Percentiles rank a stretch among this genome's conserved stretches.
These are phyloP conservation scores for Strix aluco DNA, from an alignment of 2,113 vertebrate species.

Conservation along the genomic window DNA sequence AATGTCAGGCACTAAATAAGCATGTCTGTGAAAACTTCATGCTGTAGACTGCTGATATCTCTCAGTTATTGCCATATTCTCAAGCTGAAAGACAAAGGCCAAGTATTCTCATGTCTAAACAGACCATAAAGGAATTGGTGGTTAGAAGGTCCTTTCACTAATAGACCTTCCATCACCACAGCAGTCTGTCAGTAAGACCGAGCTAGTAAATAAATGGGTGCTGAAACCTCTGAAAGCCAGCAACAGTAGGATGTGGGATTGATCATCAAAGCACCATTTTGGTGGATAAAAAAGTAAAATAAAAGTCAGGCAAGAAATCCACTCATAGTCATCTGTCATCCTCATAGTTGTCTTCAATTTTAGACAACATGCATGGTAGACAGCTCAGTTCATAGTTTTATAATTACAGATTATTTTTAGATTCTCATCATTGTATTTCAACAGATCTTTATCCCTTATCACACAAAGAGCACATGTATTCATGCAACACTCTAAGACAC, in stretches of 20 bases:
- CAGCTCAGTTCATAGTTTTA: background rate
- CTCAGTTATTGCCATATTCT: constrained; percentile 5
- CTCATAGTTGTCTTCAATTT: background rate
- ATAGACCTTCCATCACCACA: background rate
- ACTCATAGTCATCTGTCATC: background rate
- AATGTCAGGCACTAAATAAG: constrained; percentile 18
- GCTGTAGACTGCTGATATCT: background rate
- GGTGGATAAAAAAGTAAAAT: background rate
- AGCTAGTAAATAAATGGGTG: background rate
- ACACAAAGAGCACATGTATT: background rate
- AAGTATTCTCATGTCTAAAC: background rate
- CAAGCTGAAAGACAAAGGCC: background rate
- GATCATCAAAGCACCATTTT: background rate
- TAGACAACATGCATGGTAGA: background rate
- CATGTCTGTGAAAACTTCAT: background rate
- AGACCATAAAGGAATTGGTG: background rate
- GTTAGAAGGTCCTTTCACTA: background rate
- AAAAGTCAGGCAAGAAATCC: background rate
- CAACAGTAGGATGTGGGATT: background rate
- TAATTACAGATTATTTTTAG: background rate
- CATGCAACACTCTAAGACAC: background rate
- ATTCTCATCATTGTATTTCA: background rate
- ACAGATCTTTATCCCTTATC: background rate
- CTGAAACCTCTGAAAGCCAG: background rate
- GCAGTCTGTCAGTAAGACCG: background rate